Base-by-base conservation (phyloP, 2,888 invertebrate species). In the Allygus modestus region DNA sequence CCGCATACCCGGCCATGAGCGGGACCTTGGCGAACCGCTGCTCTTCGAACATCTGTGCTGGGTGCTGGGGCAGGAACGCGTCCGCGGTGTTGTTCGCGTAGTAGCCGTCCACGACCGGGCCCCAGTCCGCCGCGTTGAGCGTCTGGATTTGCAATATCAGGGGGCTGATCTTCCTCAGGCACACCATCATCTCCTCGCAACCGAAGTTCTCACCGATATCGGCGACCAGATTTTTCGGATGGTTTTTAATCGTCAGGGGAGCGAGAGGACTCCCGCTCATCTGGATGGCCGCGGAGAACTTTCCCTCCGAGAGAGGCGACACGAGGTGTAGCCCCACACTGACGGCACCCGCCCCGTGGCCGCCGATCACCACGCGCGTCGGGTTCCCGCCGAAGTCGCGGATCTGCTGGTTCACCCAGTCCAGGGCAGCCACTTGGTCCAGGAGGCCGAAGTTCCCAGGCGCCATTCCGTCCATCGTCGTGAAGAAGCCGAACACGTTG, bases 401-500 rank as follows among this genome's bases (percentile, higher is more conserved):
- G 17, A 96, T 96, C 88, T 95, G 96, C 86, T 92, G 93, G 88
- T 95, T 94, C 0, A 97, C 93, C 96, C 97, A 97, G 87, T 92
- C 92, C 83, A 97, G 90, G 0, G 96, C 94, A 0, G 96, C 96
- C 33, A 95, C 94, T 91, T 97, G 97, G 89, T 97, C 97, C 91
- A 96, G 92, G 86, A 97, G 91, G 0, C 96, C 97, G 87, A 93
- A 96, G 89, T 97, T 97, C 0, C 97, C 97, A 0, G 95, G 92
- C 5, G 96, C 94, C 89, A 95, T 95, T 7, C 94, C 93, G 89
- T 96, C 96, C 88, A 94, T 92, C 7, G 96, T 95, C 20, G 96
- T 95, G 89, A 96, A 94, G 89, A 96, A 97, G n/a, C 97, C 97
- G 87, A 97, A 94, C 86, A 97, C 95, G 89, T 95, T 96, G 73